Evolutionary conservation across 2,113 vertebrate genomes (phyloP).

Genomic region (Gymnocephalus cernua): DNA sequence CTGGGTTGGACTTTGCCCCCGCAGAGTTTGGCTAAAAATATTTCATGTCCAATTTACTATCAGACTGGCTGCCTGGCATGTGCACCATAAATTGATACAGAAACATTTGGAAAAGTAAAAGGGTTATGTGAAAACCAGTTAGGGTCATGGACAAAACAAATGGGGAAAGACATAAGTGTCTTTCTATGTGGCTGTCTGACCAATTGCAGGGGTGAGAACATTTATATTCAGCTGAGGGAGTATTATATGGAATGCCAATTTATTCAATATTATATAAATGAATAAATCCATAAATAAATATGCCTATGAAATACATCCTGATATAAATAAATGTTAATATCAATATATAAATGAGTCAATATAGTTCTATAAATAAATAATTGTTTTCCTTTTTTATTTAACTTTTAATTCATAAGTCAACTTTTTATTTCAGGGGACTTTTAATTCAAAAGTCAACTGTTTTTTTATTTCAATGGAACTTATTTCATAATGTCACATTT

Average conservation of each 20-base stretch:
- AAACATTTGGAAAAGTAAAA: neutral
- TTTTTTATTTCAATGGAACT: too few species aligned
- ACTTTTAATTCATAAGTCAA: too few species aligned
- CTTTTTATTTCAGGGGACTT: too few species aligned
- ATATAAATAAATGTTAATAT: too few species aligned
- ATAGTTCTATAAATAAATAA: too few species aligned
- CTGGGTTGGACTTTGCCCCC: conserved; percentile 28
- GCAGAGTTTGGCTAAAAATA: conserved; percentile 9
- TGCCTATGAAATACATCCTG: too few species aligned
- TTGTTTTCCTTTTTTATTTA: too few species aligned
- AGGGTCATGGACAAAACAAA: neutral
- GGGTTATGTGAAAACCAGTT: neutral
- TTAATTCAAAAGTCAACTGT: too few species aligned
- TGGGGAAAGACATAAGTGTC: neutral
- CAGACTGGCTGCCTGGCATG: conserved; percentile 12
- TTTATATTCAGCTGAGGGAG: conserved; percentile 7
- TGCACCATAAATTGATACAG: neutral
- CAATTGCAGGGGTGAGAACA: neutral
- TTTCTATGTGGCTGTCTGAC: conserved; percentile 14
- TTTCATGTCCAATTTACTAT: conserved; percentile 34
- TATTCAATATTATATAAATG: too few species aligned
- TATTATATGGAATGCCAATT: neutral
- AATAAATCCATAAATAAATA: too few species aligned
- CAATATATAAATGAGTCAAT: too few species aligned
- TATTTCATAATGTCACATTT: too few species aligned